Conservation (phyloP, 1,140 invertebrate species). For the Drosophila truncata region DNA sequence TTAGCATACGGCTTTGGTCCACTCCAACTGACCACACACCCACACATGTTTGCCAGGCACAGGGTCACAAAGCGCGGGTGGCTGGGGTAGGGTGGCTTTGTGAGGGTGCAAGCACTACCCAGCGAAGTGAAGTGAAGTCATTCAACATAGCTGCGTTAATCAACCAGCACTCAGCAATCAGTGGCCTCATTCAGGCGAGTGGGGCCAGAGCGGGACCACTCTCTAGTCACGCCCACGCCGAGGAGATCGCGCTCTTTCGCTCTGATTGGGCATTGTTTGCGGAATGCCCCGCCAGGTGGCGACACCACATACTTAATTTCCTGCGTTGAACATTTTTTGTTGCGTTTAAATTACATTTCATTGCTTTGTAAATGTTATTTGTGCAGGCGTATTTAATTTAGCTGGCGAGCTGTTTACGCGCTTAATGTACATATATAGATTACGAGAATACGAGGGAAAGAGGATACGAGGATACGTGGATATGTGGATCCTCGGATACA, state of each 20-base stretch:
- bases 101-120: background rate
- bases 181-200: constrained; percentile 53
- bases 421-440: constrained; percentile 40
- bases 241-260: constrained; percentile 5
- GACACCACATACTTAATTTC: constrained; percentile 37
- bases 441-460: background rate
- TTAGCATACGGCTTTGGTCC: constrained; percentile 2
- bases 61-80: too few relatives aligned
- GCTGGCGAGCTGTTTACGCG: constrained; percentile 62
- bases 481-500: too few relatives aligned
- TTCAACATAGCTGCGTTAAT: constrained; percentile 62
- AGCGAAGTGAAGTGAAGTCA: constrained; percentile 13
- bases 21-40: constrained; percentile 10
- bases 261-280: constrained; percentile 42
- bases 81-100: too few relatives aligned
- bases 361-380: constrained; percentile 67
- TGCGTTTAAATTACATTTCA: constrained; percentile 68
- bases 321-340: constrained; percentile 21
- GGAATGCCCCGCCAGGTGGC: constrained; percentile 36
- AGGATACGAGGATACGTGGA: background rate
- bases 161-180: constrained; percentile 61
- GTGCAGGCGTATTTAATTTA: constrained; percentile 77
- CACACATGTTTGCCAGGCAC: background rate
- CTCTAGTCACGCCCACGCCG: constrained; percentile 16
- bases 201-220: constrained; percentile 2